These are phyloP conservation scores for Linyphia triangularis DNA, from an alignment of 2,888 invertebrate genomes.

Conservation along the genomic window DNA sequence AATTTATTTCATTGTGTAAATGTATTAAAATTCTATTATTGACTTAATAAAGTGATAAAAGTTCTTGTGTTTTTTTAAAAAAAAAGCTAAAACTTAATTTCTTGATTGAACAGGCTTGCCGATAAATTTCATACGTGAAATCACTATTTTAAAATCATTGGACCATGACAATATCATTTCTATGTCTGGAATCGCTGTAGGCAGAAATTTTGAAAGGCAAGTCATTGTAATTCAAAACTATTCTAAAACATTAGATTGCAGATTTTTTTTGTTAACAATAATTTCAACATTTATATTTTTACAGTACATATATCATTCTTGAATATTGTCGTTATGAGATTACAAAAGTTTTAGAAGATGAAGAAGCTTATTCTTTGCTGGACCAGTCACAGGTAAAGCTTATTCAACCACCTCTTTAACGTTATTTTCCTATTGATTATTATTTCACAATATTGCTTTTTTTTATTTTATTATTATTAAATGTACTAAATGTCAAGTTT, in stretches of 20 bases:
- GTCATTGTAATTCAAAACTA: neutral
- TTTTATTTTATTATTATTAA: neutral
- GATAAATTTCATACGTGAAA: conserved; percentile 37
- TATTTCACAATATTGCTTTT: neutral
- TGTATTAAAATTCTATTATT: neutral
- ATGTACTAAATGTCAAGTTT: neutral
- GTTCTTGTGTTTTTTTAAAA: neutral
- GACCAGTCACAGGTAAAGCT: conserved; percentile 17
- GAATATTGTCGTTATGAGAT: conserved; percentile 47
- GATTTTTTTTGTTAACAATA: neutral
- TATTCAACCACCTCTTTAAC: too few species aligned
- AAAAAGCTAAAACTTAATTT: neutral
- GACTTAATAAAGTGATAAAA: neutral
- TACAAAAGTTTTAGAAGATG: conserved; percentile 54
- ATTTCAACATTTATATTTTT: conserved; percentile 13
- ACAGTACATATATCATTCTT: conserved; percentile 52
- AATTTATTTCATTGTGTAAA: neutral
- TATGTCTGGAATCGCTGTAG: conserved; percentile 33
- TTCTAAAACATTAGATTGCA: neutral
- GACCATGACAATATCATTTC: conserved; percentile 35
- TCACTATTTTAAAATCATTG: conserved; percentile 26
- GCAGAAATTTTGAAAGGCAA: conserved; percentile 50
- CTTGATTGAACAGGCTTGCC: conserved; percentile 36
- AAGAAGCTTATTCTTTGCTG: neutral
- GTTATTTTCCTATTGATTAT: neutral